phyloP scores from a whole-genome alignment of 2,113 vertebrate species.

The Dipodomys ordii region DNA sequence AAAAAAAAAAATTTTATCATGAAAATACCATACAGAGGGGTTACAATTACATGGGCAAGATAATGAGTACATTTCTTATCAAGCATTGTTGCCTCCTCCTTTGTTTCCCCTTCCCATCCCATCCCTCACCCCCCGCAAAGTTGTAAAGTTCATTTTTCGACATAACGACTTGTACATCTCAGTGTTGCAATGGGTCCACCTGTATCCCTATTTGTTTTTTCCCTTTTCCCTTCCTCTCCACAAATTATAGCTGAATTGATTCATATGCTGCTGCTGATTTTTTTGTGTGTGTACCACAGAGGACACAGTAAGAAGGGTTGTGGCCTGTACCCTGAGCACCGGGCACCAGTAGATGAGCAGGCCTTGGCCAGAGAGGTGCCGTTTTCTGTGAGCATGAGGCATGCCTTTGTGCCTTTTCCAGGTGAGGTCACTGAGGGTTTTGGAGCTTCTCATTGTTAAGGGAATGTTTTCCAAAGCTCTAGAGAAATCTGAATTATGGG shows the following conservation, averaged over 20 bases:
- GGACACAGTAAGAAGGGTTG: conserved; percentile 61
- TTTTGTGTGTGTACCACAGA: conserved; percentile 78
- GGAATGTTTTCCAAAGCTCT: conserved; percentile 43
- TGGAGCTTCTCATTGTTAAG: neutral
- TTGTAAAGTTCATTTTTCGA: no score
- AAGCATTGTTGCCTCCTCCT: no score
- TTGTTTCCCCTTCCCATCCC: no score
- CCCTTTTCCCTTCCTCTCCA: no score
- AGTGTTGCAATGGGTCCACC: no score
- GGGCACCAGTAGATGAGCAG: conserved; percentile 71
- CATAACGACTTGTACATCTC: no score
- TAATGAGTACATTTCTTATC: no score
- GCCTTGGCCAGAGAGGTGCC: conserved; percentile 85
- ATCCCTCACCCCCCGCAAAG: no score
- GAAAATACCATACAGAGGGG: no score
- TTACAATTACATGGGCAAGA: no score
- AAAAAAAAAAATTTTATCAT: no score
- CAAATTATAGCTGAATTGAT: conserved; percentile 29
- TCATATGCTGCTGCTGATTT: conserved; percentile 7
- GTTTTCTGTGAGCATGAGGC: conserved; percentile 96
- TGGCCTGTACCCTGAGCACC: neutral
- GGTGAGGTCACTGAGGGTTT: conserved; percentile 84
- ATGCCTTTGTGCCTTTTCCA: conserved; percentile 96
- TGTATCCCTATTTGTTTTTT: no score
- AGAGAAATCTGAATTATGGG: neutral